Evolutionary conservation across 2,113 vertebrate genomes (phyloP).

Genomic region (Bungarus multicinctus): DNA sequence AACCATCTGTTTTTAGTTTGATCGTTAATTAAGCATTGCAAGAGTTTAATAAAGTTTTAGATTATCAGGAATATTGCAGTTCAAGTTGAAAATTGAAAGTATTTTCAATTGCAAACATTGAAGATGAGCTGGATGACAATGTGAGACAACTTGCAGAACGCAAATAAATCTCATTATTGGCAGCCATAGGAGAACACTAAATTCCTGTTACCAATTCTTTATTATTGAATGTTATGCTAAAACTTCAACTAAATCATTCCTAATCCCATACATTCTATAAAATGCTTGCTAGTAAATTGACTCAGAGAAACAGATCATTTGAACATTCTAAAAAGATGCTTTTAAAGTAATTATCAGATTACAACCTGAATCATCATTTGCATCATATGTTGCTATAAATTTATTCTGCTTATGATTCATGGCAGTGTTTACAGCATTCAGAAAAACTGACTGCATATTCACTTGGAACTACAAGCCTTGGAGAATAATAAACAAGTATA

Average conservation of each 20-base stretch:
- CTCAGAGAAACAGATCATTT: background rate
- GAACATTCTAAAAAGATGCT: background rate
- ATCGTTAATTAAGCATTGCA: constrained; percentile 5
- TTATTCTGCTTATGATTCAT: background rate
- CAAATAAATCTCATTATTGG: background rate
- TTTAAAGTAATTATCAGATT: background rate
- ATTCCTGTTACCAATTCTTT: background rate
- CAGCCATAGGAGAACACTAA: background rate
- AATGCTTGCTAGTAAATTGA: background rate
- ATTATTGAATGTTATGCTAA: background rate
- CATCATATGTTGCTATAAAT: background rate
- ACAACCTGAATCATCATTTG: background rate
- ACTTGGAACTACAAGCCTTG: background rate
- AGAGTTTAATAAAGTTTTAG: background rate
- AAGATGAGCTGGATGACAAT: background rate
- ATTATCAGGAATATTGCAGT: background rate
- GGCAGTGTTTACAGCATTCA: background rate
- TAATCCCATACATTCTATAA: background rate
- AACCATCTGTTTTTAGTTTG: constrained; percentile 34
- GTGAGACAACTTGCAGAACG: background rate
- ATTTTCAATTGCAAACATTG: background rate
- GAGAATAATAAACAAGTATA: background rate
- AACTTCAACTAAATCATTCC: background rate
- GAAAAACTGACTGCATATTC: background rate
- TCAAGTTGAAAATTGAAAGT: background rate